Evolutionary conservation across 2,113 vertebrate species (phyloP).

Genomic region (Mormyrus lacerda): DNA sequence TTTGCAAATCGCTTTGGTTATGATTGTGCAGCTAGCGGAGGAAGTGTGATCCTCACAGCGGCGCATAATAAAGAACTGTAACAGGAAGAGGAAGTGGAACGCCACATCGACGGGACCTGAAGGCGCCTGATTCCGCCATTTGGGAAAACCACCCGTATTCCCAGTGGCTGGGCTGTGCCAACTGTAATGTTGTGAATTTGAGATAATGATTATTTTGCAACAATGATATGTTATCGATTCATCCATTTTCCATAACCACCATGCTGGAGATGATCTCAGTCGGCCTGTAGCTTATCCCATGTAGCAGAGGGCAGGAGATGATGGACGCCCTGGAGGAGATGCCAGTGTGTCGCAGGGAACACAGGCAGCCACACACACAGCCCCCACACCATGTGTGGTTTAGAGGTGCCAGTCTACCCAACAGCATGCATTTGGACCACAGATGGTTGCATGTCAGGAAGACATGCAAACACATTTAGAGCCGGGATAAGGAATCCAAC

Average conservation of each 20-base stretch:
- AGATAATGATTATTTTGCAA: background rate
- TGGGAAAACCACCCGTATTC: background rate
- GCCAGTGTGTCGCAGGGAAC: background rate
- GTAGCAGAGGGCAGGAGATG: background rate
- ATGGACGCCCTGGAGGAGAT: background rate
- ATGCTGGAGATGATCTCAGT: background rate
- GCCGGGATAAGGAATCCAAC: background rate
- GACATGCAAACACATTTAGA: background rate
- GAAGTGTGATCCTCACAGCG: background rate
- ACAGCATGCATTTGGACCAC: background rate
- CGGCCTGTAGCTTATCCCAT: background rate
- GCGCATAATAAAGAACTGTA: background rate
- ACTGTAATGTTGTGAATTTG: background rate
- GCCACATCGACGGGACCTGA: background rate
- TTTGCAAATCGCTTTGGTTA: background rate
- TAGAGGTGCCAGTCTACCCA: background rate
- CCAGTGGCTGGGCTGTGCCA: background rate
- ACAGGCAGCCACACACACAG: background rate
- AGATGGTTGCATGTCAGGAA: background rate
- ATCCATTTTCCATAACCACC: background rate
- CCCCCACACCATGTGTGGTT: background rate
- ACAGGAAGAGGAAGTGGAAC: background rate
- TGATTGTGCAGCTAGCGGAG: background rate
- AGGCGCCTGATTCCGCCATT: background rate
- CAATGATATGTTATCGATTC: background rate